Base-by-base conservation (phyloP, 2,888 invertebrate genomes). In the Drosophila eohydei region DNA sequence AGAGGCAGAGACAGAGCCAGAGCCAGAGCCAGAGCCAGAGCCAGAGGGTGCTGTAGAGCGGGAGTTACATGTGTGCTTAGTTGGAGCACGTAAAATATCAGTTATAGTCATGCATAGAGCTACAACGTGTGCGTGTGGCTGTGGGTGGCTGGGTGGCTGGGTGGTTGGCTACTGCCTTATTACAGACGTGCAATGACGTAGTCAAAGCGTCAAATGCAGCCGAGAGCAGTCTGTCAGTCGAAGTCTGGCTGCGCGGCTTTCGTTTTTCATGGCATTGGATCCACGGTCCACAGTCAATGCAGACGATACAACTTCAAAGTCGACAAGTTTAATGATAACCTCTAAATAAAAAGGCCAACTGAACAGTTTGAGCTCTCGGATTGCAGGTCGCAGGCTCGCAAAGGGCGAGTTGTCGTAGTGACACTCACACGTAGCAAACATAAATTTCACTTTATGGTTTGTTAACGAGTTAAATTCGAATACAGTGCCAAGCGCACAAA, bases 381-480 rank as follows among this genome's bases (percentile, higher is more conserved):
- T 78, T 69, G 69, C 51, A 71, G 71, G 70, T 73, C 43, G 66
- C 21, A 21, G 21, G 11, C 26, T 32, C 16, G 21, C 8, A 43
- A 3, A 36, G 50, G 38, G 55, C 28, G 28, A 48, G 26, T 14
- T 14, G 28, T 14, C 46, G 43, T 52, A 48, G 64, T 66, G 70
- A 74, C 86, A 78, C 70, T 80, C 71, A 88, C 83, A 83, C 83
- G 83, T 83, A 83, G 83, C 62, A 65, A 61, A 83, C 83, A 83
- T 83, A 88, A 83, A 83, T 83, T 83, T 83, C 75, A 86, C 86
- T 83, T 88, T 83, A 83, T 86, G 83, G 83, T 83, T 83, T 83
- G 83, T 83, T 88, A 83, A 83, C 83, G 83, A 83, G 83, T 83
- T 83, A 83, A 83, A 83, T 86, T 83, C 83, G 88, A 86, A 83